Evolutionary conservation across 1,140 invertebrate species (phyloP), one percentile per base, ranked within the genome.

Genomic region (Microplitis mediator): DNA sequence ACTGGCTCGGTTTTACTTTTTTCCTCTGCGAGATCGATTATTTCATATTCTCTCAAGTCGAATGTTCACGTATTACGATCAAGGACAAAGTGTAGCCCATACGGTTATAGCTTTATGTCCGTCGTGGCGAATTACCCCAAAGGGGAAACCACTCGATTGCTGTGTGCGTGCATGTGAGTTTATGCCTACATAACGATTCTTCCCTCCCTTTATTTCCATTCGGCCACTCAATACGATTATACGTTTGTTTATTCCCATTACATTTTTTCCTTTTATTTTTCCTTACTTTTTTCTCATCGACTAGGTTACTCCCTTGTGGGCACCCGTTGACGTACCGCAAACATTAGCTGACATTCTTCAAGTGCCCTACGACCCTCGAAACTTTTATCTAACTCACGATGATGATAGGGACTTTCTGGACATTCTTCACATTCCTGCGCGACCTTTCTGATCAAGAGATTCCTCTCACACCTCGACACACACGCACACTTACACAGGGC

Each of bases 331-430:
- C 74, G 69, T 73, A 56, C 77, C 70, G 71, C 70, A 76, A 72
- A 78, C 76, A 78, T 80, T 77, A 80, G 73, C 73, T 68, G 72
- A 54, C 75, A 74, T 81, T 77, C 74, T 69, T 71, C 32, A 50
- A 66, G 39, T 34, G 3, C 60, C 16, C 4, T 32, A 60, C 45
- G 39, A 54, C 62, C 64, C 69, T 66, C 60, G 63, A 62, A 34
- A 69, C 70, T 72, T 69, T 71, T 50, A 54, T 67, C 61, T 68
- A 35, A 67, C 69, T 45, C 39, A 45, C 6, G 39, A 45, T 45
- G 39, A 45, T 45, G 39, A 45, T 45, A 11, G 6, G 6, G 39
- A 6, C 39, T 9, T 45, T 45, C 39, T 45, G 6, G 39, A 45
- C 39, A 45, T 45, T 45, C 39, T 45, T 45, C 6, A 45, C 39